Evolutionary conservation across 2,797 vertebrate genomes (phyloP), one percentile per base, ranked within the genome.

Genomic region (Ceryle rudis): DNA sequence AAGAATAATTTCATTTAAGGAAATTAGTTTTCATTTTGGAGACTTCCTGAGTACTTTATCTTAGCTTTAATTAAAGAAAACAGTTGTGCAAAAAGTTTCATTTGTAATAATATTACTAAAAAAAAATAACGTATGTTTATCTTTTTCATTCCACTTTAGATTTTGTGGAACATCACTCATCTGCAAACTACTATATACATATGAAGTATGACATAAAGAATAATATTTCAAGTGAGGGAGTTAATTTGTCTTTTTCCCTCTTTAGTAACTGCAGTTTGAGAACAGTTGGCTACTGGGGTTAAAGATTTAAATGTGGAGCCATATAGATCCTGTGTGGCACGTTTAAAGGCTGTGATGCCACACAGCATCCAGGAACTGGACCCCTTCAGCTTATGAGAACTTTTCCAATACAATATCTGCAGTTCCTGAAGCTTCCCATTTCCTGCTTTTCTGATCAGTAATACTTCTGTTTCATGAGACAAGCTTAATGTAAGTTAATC

Each of bases 1-100:
- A 87, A 84, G 44, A 79, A 89, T 80, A 67, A 66, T 82, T 90
- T 85, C 35, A 61, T 54, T 91, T 81, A 87, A 58, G 31, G 14
- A 19, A 85, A 67, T 89, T 79, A 60, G 11, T 90, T 64, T 95
- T 92, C 18, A 81, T 70, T 95, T 90, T 86, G n/a, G 71, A 94
- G 20, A 28, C 11, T 58, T 75, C 33, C n/a, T 52, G 31, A 64
- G 41, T 80, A 49, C 11, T 52, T 62, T 35, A 64, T 65, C 54
- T 80, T 33, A 65, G 6, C 22, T 91, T 65, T 41, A 85, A 67
- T 84, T 74, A 74, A 86, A 71, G 18, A 80, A 87, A 88, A 77
- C 4, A 37, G 31, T 52, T 79, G 20, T 70, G 29, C 49, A 41
- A 79, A 74, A 95, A 39, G 20, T 37, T 73, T 86, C 2, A 55